A percentile compares a stretch with the other conserved stretches of the same genome.
phyloP scores from a whole-genome alignment of 2,888 invertebrate genomes.

The Scaeva pyrastri region DNA sequence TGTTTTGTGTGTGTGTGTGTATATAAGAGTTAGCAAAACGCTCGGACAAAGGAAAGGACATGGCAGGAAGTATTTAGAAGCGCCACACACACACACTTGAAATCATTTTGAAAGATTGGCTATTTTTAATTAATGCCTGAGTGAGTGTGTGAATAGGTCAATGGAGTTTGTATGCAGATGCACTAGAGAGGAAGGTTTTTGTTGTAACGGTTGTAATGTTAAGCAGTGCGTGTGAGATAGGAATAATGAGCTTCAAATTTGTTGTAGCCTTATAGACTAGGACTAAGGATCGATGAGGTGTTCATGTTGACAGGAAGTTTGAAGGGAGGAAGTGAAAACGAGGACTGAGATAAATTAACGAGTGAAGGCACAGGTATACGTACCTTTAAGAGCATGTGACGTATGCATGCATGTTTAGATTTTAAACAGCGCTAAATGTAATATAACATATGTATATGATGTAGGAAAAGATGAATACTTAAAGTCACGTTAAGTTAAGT shows the following conservation, averaged over 20 bases:
- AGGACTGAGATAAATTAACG: not conserved
- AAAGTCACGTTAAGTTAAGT: too few relatives aligned
- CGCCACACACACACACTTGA: not conserved
- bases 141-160: slow-evolving; percentile 30
- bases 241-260: slow-evolving; percentile 44
- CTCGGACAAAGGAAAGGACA: slow-evolving; percentile 20
- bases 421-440: too few relatives aligned
- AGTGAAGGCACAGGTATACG: too few relatives aligned
- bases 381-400: too few relatives aligned
- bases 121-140: slow-evolving; percentile 68
- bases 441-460: too few relatives aligned
- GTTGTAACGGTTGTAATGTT: too few relatives aligned
- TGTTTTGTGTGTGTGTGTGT: not conserved
- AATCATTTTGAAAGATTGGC: slow-evolving; percentile 42
- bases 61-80: slow-evolving; percentile 47
- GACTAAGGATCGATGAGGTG: slow-evolving; percentile 1
- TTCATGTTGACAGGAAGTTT: slow-evolving; percentile 13
- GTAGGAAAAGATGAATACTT: too few relatives aligned
- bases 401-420: too few relatives aligned
- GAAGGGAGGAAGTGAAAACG: not conserved
- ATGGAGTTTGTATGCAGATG: slow-evolving; percentile 9
- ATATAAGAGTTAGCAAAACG: not conserved
- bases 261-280: not conserved
- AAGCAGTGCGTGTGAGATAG: slow-evolving; percentile 36
- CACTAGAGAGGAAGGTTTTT: not conserved